Evolutionary conservation across 2,888 invertebrate genomes (phyloP), one percentile per base, ranked within the genome.

Genomic region (Aquatica leii): DNA sequence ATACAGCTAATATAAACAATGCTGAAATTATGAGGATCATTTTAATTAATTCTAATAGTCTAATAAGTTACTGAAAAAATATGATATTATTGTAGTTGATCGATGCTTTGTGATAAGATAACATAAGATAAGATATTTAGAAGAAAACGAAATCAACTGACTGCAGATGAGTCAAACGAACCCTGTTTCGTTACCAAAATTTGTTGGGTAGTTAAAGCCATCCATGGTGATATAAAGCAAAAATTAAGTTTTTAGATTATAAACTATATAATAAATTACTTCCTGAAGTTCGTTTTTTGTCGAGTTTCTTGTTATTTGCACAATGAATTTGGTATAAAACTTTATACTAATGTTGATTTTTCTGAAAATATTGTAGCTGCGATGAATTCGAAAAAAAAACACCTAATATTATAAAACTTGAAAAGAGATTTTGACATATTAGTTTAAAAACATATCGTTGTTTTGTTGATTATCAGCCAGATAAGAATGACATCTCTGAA

Each of bases 1-100:
- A 41, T 41, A 41, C 41, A 41, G 41, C 41, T 41, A 41, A 31
- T 31, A 31, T 31, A 4, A 31, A 31, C 31, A 9, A 31, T 31
- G 4, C 31, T 31, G 31, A 31, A 31, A 31, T 31, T 31, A 4
- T 31, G 31, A 31, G 31, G 9, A 31, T 9, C 31, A 9, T 31
- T 9, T 31, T n/a, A n/a, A n/a, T n/a, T n/a, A n/a, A n/a, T n/a
- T n/a, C n/a, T n/a, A n/a, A n/a, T n/a, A n/a, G n/a, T n/a, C n/a
- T n/a, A n/a, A n/a, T n/a, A n/a, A n/a, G n/a, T n/a, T n/a, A n/a
- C n/a, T n/a, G n/a, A n/a, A n/a, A n/a, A n/a, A n/a, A n/a, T n/a
- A n/a, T n/a, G n/a, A 31, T 31, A 9, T 6, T 31, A 31, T 31
- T 31, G 31, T 31, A 31, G 31, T 9, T 31, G 31, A 31, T 31